Base-by-base conservation (phyloP, 2,113 vertebrate genomes). In the Cichladusa arquata region DNA sequence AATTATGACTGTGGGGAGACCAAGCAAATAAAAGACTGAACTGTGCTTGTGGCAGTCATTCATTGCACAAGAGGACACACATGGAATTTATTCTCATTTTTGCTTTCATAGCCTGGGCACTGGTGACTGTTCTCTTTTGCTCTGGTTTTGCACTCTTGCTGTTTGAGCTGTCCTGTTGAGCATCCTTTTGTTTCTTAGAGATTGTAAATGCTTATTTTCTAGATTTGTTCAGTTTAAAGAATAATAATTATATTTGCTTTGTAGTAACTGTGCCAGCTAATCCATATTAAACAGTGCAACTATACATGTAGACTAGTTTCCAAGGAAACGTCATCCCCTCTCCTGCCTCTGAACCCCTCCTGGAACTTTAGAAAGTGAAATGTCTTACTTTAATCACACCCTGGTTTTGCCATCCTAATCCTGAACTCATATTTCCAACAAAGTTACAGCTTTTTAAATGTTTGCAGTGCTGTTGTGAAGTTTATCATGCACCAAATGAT, bases 221-320 rank as follows among this genome's bases (percentile, higher is more conserved):
- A 91, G 88, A 97, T 95, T 93, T 94, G 64, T 92, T 96, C 57
- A 18, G 60, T 94, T 97, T 95, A 90, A 96, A 97, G 92, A 88
- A 96, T 64, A 97, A 84, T 90, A 96, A 74, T 84, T 91, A 23
- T 69, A 78, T 91, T 95, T 96, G 48, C 51, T 81, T 86, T 33
- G 17, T 89, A 69, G 93, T 89, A 96, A 86, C 80, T 93, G 53
- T 95, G 81, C 80, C 34, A 92, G 77, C 61, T 79, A 81, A 94
- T 95, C 91, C 88, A 90, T 93, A 97, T 92, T 97, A 92, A 88
- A 74, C 50, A 82, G 86, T 86, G 61, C 81, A 93, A 78, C 90
- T 96, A 48, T 88, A 78, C 23, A 47, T 40, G 20, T 83, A 73
- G 87, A 73, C 79, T 79, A 44, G 95, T 97, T 98, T 95, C 96